phyloP scores from a whole-genome alignment of 2,113 vertebrate genomes.

The Paradoxurus hermaphroditus region DNA sequence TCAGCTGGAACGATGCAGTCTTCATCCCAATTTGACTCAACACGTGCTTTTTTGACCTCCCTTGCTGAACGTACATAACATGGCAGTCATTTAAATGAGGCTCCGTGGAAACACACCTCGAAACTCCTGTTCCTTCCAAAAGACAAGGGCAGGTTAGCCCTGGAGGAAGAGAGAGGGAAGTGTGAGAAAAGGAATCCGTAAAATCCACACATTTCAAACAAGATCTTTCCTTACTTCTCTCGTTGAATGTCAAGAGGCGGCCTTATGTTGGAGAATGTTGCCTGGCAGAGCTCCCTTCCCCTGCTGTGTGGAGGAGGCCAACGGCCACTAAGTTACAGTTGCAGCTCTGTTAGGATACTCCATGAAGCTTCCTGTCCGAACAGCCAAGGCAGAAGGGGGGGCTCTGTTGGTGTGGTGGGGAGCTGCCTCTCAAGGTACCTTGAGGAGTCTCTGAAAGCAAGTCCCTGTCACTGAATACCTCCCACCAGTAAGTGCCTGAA shows the following conservation, averaged over 20 bases:
- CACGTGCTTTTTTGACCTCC: background rate
- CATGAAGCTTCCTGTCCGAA: background rate
- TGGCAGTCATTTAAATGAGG: background rate
- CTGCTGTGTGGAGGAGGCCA: background rate
- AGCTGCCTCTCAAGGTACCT: background rate
- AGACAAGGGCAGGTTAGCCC: background rate
- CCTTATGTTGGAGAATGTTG: background rate
- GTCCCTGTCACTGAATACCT: conserved; percentile 3
- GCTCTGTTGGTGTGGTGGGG: background rate
- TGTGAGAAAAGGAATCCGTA: background rate
- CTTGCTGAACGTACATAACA: background rate
- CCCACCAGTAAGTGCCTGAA: background rate
- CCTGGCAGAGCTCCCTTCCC: background rate
- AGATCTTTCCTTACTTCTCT: background rate
- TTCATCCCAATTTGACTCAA: background rate
- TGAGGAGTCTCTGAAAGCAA: conserved; percentile 1
- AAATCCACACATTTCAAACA: conserved; percentile 21
- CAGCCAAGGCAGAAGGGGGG: background rate
- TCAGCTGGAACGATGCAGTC: background rate
- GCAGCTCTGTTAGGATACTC: background rate
- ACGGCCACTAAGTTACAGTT: background rate
- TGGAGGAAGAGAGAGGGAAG: background rate
- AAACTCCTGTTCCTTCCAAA: fast-evolving
- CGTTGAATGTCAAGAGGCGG: background rate
- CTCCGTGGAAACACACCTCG: background rate